phyloP scores from a whole-genome alignment of 2,113 vertebrate genomes.

The Maccullochella peelii region DNA sequence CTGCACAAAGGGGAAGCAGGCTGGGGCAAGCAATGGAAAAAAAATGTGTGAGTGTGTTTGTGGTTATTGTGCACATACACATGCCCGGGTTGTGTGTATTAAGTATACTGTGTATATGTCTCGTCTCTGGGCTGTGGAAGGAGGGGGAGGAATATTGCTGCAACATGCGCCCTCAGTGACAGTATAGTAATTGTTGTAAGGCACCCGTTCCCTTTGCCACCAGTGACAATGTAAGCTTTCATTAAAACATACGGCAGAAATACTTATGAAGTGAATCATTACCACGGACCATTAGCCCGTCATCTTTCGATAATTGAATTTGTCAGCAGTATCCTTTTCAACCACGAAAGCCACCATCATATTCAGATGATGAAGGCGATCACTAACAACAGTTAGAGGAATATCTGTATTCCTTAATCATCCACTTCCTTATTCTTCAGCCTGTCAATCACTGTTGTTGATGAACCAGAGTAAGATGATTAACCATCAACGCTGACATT shows the following conservation, averaged over 20 bases:
- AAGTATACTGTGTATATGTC: slow-evolving; percentile 14
- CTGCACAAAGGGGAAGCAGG: slow-evolving; percentile 36
- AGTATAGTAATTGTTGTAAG: slow-evolving; percentile 86
- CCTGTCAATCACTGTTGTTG: slow-evolving; percentile 65
- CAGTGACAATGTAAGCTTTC: slow-evolving; percentile 87
- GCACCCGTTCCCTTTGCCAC: slow-evolving; percentile 84
- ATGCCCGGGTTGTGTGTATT: slow-evolving; percentile 11
- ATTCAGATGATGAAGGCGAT: slow-evolving; percentile 95
- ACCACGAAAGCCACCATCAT: slow-evolving; percentile 85
- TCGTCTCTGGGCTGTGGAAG: slow-evolving; percentile 26
- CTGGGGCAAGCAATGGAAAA: slow-evolving; percentile 4
- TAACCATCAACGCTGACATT: slow-evolving; percentile 34
- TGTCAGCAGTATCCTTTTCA: slow-evolving; percentile 96
- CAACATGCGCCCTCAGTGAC: slow-evolving; percentile 50
- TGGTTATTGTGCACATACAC: slow-evolving; percentile 37
- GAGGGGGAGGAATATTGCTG: slow-evolving; percentile 52
- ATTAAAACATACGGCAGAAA: slow-evolving; percentile 95
- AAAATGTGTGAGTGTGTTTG: slow-evolving; percentile 14
- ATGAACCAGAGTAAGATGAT: slow-evolving; percentile 60
- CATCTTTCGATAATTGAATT: slow-evolving; percentile 97
- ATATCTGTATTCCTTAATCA: slow-evolving; percentile 48
- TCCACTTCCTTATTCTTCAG: slow-evolving; percentile 28
- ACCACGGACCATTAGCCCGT: slow-evolving; percentile 95
- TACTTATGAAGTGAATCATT: slow-evolving; percentile 96
- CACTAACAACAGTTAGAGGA: slow-evolving; percentile 78